Evolutionary conservation across 2,888 invertebrate genomes (phyloP).

Genomic region (Strigamia transsilvanica): DNA sequence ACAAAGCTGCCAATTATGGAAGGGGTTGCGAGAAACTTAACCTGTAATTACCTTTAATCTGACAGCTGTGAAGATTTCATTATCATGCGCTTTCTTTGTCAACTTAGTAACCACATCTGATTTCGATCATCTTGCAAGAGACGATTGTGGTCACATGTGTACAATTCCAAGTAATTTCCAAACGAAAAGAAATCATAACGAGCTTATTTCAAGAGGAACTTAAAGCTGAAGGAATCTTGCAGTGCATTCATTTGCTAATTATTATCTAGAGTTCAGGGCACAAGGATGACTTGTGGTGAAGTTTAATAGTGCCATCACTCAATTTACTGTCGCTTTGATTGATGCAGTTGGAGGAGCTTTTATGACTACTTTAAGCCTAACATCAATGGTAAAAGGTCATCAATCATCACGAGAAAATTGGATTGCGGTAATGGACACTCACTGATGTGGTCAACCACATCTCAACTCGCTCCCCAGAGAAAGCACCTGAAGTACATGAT

Average conservation of each 20-base stretch:
- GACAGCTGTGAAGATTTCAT: constrained; percentile 45
- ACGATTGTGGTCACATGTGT: constrained; percentile 43
- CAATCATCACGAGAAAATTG: constrained; percentile 46
- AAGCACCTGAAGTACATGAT: not conserved
- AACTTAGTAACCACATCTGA: constrained; percentile 42
- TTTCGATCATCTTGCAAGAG: constrained; percentile 31
- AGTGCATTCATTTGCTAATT: not conserved
- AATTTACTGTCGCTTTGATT: constrained; percentile 41
- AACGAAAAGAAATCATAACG: not conserved
- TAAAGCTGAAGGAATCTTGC: not conserved
- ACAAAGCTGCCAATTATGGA: constrained; percentile 48
- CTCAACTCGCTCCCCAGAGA: not conserved
- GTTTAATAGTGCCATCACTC: constrained; percentile 20
- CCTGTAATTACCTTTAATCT: constrained; percentile 45
- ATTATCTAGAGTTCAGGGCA: not conserved
- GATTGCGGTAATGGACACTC: constrained; percentile 40
- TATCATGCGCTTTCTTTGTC: constrained; percentile 35
- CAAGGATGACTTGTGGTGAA: not conserved
- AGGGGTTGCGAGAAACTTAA: constrained; percentile 31
- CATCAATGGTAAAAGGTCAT: constrained; percentile 49
- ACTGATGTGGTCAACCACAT: constrained; percentile 45
- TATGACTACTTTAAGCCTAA: constrained; percentile 39
- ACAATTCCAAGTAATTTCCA: not conserved
- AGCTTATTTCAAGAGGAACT: not conserved
- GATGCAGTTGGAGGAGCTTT: not conserved